A percentile compares a stretch with the other conserved stretches of the same genome.
phyloP scores from a whole-genome alignment of 64 coral and sea anemone species.

The Dendrophyllia cribrosa region DNA sequence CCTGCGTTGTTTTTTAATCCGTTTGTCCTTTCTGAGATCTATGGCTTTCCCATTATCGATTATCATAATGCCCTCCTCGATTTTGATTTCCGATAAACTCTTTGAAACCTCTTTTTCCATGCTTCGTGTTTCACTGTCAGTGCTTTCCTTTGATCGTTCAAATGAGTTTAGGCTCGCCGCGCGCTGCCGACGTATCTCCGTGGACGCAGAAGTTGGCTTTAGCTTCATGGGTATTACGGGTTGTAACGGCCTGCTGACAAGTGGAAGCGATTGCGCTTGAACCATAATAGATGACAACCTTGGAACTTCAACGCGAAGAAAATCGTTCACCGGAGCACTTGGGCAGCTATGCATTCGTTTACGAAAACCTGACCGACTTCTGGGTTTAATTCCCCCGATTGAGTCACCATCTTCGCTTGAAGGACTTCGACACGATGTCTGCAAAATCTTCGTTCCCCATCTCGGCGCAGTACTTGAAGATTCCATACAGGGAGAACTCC shows the following conservation, averaged over 20 bases:
- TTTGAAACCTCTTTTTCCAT: not conserved
- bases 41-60: slow-evolving; percentile 36
- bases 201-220: not conserved
- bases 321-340: not conserved
- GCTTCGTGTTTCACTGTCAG: not conserved
- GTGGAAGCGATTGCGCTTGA: not conserved
- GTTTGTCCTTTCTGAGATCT: slow-evolving; percentile 14
- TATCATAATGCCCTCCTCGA: not conserved
- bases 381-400: not conserved
- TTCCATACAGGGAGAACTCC: not conserved
- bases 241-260: slow-evolving; percentile 8
- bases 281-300: slow-evolving; percentile 11
- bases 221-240: not conserved
- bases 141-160: not conserved
- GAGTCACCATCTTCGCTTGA: not conserved
- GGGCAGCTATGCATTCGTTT: slow-evolving; percentile 31
- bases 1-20: not conserved
- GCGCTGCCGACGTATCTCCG: not conserved
- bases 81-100: slow-evolving; percentile 1
- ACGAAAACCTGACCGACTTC: not conserved
- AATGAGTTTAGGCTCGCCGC: not conserved
- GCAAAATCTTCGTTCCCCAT: slow-evolving; percentile 25
- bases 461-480: not conserved
- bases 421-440: not conserved
- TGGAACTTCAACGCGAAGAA: slow-evolving; percentile 20